Evolutionary conservation across 2,888 invertebrate genomes (phyloP).

Genomic region (Scaptomyza parva): DNA sequence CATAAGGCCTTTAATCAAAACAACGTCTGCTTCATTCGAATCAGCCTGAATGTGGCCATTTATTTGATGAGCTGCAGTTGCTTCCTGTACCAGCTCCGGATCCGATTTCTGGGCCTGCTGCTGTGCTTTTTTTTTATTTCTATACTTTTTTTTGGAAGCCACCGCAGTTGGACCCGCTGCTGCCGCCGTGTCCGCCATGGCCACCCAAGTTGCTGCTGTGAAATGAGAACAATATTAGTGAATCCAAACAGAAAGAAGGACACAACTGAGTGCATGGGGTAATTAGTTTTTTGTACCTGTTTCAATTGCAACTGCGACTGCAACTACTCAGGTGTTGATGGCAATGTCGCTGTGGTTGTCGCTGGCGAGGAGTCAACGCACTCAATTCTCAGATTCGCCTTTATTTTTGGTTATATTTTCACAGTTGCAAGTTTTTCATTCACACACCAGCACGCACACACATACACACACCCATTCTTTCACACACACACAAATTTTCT

Average conservation of each 20-base stretch:
- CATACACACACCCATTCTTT: constrained; percentile 46
- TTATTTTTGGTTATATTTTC: constrained; percentile 78
- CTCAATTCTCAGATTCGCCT: constrained; percentile 32
- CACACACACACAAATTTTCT: constrained; percentile 27
- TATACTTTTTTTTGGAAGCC: constrained; percentile 60
- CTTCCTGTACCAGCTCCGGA: constrained; percentile 13
- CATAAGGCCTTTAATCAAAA: constrained; percentile 45
- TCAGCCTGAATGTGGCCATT: constrained; percentile 49
- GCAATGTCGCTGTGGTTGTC: constrained; percentile 16
- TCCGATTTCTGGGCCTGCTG: constrained; percentile 32
- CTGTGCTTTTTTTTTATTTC: constrained; percentile 59
- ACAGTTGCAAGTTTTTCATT: constrained; percentile 74
- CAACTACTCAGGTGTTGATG: constrained; percentile 33
- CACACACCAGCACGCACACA: constrained; percentile 57
- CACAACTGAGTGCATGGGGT: constrained; percentile 47
- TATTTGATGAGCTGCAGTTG: constrained; percentile 18
- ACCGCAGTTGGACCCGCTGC: constrained; percentile 50
- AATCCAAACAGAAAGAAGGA: constrained; percentile 27
- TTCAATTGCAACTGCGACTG: constrained; percentile 28
- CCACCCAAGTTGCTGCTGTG: constrained; percentile 25
- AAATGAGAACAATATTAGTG: constrained; percentile 11
- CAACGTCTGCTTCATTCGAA: constrained; percentile 22
- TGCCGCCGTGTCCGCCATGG: constrained; percentile 67
- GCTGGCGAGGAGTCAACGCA: constrained; percentile 46
- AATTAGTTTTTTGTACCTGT: constrained; percentile 41